Percentiles rank a stretch among this genome's conserved stretches.
phyloP scores from a whole-genome alignment of 2,113 vertebrate genomes.

The Plectropomus leopardus region DNA sequence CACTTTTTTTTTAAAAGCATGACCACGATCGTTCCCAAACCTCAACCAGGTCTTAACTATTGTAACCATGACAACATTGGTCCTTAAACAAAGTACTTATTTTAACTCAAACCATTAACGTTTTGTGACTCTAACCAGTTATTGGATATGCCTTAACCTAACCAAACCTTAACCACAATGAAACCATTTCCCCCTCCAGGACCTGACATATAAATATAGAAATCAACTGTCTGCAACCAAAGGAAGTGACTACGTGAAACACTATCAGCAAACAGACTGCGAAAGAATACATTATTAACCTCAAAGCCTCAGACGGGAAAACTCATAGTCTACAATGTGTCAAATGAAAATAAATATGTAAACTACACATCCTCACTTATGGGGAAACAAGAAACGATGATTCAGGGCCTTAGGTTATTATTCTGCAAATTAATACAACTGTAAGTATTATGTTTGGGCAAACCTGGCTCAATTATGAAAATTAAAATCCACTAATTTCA shows the following conservation, averaged over 20 bases:
- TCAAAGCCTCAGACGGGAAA: neutral
- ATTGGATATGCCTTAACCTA: neutral
- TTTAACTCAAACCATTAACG: neutral
- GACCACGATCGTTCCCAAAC: neutral
- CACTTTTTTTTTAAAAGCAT: neutral
- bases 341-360: neutral
- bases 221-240: neutral
- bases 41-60: neutral
- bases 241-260: neutral
- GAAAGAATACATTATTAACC: neutral
- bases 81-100: neutral
- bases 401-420: neutral
- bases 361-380: neutral
- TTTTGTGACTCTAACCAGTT: neutral
- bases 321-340: neutral
- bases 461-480: neutral
- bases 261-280: neutral
- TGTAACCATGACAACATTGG: neutral
- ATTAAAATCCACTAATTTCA: neutral
- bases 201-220: neutral
- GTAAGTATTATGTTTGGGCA: neutral
- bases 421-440: neutral
- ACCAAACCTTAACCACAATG: neutral
- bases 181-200: too few relatives aligned
- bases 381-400: neutral